Percentiles rank a stretch among this genome's conserved stretches.
Conservation (phyloP, 2,113 vertebrate species). For the Odontophorus gujanensis region DNA sequence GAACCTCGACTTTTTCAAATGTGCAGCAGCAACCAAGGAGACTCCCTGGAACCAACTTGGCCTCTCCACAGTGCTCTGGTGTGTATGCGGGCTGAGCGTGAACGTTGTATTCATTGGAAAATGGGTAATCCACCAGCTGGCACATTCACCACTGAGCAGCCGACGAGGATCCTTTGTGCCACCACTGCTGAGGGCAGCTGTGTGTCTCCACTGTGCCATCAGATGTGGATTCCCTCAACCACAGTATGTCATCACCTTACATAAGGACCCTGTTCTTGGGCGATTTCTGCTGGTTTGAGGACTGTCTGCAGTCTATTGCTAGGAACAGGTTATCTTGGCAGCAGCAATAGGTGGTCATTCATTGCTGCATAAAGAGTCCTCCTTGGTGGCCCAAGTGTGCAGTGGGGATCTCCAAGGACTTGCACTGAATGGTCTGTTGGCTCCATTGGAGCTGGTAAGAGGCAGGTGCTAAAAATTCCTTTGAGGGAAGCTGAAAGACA, state of each 20-base stretch:
- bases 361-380: neutral
- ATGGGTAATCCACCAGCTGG: neutral
- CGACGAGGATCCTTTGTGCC: neutral
- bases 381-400: neutral
- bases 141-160: accelerated
- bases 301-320: accelerated
- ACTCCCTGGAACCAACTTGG: constrained; percentile 21
- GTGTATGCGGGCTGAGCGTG: neutral
- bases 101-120: neutral
- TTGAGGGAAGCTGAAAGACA: neutral
- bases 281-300: neutral
- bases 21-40: constrained; percentile 44
- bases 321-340: neutral
- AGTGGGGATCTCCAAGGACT: neutral
- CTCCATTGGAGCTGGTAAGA: neutral
- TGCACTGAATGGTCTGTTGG: neutral
- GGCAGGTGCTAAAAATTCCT: neutral
- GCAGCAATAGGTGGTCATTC: neutral
- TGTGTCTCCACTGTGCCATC: accelerated
- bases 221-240: neutral
- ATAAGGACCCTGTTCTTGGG: accelerated
- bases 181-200: accelerated
- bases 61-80: neutral
- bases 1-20: neutral
- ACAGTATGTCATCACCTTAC: neutral